Evolutionary conservation across 2,113 vertebrate species (phyloP).

Genomic region (Actinemys pallida): DNA sequence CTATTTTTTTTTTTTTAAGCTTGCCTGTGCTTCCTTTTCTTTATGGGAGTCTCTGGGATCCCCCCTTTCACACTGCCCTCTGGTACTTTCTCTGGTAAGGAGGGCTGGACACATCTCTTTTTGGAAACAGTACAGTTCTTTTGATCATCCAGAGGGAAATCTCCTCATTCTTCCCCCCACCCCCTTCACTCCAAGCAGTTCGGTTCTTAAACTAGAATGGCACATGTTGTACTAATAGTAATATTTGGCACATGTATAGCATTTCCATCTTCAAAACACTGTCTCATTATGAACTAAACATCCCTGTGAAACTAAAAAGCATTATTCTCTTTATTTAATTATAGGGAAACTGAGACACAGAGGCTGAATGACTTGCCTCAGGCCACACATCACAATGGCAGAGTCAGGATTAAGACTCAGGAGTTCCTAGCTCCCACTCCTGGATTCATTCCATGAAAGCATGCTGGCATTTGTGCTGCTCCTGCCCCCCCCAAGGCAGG

Average conservation of each 20-base stretch:
- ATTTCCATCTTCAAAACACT: background rate
- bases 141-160: background rate
- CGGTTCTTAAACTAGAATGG: accelerated
- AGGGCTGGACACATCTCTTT: background rate
- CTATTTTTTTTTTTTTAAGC: background rate
- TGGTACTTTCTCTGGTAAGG: background rate
- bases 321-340: background rate
- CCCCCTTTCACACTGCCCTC: background rate
- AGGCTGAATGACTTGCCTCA: background rate
- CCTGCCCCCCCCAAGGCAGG: background rate
- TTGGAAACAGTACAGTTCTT: background rate
- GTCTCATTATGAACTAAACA: background rate
- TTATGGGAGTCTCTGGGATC: background rate
- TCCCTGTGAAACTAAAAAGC: background rate
- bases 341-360: background rate
- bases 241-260: background rate
- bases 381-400: background rate
- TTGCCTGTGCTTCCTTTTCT: background rate
- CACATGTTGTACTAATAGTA: background rate
- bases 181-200: background rate
- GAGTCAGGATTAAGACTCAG: background rate
- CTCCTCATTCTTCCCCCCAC: background rate
- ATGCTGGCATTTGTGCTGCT: background rate
- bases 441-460: background rate
- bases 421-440: background rate